Evolutionary conservation across 2,113 vertebrate genomes (phyloP).

Genomic region (Machaerirhynchus nigripectus): DNA sequence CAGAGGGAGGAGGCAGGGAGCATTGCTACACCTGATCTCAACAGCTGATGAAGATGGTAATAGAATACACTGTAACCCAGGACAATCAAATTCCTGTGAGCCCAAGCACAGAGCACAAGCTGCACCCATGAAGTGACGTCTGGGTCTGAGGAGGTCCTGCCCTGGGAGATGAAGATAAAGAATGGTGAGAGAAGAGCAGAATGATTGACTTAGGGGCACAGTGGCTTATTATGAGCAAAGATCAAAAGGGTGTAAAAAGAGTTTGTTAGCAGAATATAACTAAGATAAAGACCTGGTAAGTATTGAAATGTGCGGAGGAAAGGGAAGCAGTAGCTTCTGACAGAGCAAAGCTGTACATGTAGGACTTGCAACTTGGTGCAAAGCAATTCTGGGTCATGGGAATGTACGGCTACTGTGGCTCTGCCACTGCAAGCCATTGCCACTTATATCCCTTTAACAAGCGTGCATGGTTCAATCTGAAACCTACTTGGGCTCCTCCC

Average conservation of each 20-base stretch:
- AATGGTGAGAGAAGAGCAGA: not conserved
- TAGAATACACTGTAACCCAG: too few relatives aligned
- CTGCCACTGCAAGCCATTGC: not conserved
- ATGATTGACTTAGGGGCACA: not conserved
- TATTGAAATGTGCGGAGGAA: not conserved
- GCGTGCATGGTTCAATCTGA: not conserved
- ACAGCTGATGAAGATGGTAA: too few relatives aligned
- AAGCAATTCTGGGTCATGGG: not conserved
- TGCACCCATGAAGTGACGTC: accelerated
- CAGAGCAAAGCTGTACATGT: not conserved
- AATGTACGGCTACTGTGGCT: accelerated
- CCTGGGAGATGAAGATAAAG: not conserved
- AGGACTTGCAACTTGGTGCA: not conserved
- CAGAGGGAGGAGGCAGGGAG: too few relatives aligned
- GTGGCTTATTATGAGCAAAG: not conserved
- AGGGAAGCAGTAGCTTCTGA: not conserved
- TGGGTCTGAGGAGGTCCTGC: not conserved
- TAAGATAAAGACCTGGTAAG: not conserved
- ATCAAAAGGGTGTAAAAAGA: not conserved
- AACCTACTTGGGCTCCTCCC: not conserved
- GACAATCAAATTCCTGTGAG: not conserved
- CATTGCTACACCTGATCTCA: too few relatives aligned
- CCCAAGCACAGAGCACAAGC: not conserved
- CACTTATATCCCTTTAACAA: not conserved
- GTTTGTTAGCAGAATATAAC: not conserved